Evolutionary conservation across 1,140 invertebrate genomes (phyloP).

Genomic region (Cydia amplana): DNA sequence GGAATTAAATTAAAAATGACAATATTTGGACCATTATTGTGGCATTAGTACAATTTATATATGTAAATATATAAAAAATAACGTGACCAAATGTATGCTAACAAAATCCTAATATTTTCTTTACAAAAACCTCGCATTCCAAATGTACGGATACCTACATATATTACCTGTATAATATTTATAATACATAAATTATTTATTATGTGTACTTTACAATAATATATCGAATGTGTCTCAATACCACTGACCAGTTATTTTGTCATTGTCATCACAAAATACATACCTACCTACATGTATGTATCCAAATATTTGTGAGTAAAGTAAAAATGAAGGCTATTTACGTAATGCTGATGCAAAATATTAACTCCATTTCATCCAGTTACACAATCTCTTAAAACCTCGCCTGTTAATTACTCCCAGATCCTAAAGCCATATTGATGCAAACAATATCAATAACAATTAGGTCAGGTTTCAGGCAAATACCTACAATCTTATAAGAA

Average conservation of each 20-base stretch:
- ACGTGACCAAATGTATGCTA: too few relatives aligned
- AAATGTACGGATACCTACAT: too few relatives aligned
- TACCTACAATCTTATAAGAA: not conserved
- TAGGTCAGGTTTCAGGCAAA: not conserved
- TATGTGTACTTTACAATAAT: not conserved
- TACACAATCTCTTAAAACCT: conserved; percentile 12
- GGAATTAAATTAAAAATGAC: too few relatives aligned
- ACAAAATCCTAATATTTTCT: too few relatives aligned
- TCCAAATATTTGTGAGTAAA: not conserved
- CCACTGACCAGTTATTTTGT: not conserved
- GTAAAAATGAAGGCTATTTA: not conserved
- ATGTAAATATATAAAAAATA: too few relatives aligned
- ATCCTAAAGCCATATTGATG: not conserved
- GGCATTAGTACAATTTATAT: too few relatives aligned
- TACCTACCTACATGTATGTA: not conserved
- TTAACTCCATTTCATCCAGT: not conserved
- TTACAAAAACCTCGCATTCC: too few relatives aligned
- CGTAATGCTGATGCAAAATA: conserved; percentile 11
- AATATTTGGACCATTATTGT: too few relatives aligned
- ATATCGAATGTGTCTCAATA: not conserved
- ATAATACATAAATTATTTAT: too few relatives aligned
- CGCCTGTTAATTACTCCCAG: not conserved
- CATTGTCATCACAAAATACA: not conserved
- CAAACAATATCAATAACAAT: not conserved
- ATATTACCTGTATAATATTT: too few relatives aligned